phyloP scores from a whole-genome alignment of 2,888 invertebrate genomes.

The Carcina quercana region DNA sequence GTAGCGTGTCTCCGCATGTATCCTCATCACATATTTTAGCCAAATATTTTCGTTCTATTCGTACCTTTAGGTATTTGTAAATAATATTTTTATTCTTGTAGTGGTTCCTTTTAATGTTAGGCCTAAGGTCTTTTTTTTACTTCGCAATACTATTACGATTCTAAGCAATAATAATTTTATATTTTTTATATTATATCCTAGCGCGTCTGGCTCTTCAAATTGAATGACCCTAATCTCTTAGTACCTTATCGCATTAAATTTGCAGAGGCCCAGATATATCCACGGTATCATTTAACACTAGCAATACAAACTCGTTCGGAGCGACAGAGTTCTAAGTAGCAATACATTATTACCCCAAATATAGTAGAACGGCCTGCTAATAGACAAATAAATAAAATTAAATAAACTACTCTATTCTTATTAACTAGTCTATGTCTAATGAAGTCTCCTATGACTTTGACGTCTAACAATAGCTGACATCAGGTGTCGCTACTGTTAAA shows the following conservation, averaged over 20 bases:
- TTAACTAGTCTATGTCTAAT: too few relatives aligned
- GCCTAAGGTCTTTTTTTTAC: slow-evolving; percentile 64
- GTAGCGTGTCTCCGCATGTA: slow-evolving; percentile 48
- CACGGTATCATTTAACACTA: slow-evolving; percentile 17
- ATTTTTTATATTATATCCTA: slow-evolving; percentile 38
- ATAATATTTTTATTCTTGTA: slow-evolving; percentile 67
- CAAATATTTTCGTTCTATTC: slow-evolving; percentile 67
- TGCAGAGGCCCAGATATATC: slow-evolving; percentile 24
- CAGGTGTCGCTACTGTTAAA: too few relatives aligned
- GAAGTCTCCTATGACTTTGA: too few relatives aligned
- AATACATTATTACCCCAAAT: slow-evolving; percentile 20
- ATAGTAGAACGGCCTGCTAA: slow-evolving; percentile 32
- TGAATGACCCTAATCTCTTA: slow-evolving; percentile 24
- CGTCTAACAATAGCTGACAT: too few relatives aligned
- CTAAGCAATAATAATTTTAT: slow-evolving; percentile 70
- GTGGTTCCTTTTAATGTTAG: slow-evolving; percentile 61
- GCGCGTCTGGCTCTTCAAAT: slow-evolving; percentile 32
- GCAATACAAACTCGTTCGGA: slow-evolving; percentile 24
- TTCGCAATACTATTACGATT: slow-evolving; percentile 66
- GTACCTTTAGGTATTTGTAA: slow-evolving; percentile 60
- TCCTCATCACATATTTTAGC: slow-evolving; percentile 66
- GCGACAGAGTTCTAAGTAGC: slow-evolving; percentile 37
- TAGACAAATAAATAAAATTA: slow-evolving; percentile 30
- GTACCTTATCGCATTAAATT: slow-evolving; percentile 26
- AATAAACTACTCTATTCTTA: slow-evolving; percentile 26